Base-by-base conservation (phyloP, 2,888 invertebrate species). In the Meloe dianella region DNA sequence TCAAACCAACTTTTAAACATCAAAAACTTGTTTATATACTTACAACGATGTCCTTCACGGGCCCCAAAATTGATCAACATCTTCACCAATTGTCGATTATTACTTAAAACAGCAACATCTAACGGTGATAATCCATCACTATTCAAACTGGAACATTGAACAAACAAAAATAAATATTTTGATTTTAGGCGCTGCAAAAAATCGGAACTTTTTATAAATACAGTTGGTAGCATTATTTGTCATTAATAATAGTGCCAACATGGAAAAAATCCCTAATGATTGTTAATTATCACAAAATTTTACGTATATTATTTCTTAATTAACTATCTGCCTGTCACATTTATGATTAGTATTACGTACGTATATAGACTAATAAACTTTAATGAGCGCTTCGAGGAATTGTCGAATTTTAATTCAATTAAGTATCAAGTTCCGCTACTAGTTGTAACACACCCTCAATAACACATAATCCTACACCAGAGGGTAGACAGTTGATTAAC, bases 21-120 rank as follows among this genome's bases (percentile, higher is more conserved):
- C n/a, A n/a, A n/a, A n/a, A n/a, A n/a, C n/a, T n/a, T n/a, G n/a
- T 24, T 29, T 22, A 74, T 75, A 73, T 78, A 87, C 92, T 91
- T 84, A 94, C 95, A 93, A 81, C 93, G 91, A 67, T 90, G 90
- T 75, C 93, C 93, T 84, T 94, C 94, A 78, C 91, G 90, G 71
- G 93, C 95, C 69, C 95, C 94, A 80, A 92, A 93, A 73, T 93
- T 90, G 80, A 96, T 89, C 70, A 98, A 88, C 90, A 97, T 92
- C 85, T 92, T 94, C 64, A 94, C 94, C 83, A 98, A 89, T 61
- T 92, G 91, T 75, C 92, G 88, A 83, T 97, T 95, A 83, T 93
- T 93, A 80, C 94, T 93, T 80, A 98, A 87, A 61, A 97, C 94
- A 0, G 98, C 97, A 71, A 98, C 93, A 83, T 98, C 98, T 82